Evolutionary conservation across 2,888 invertebrate genomes (phyloP).

Genomic region (Folsomia candida): DNA sequence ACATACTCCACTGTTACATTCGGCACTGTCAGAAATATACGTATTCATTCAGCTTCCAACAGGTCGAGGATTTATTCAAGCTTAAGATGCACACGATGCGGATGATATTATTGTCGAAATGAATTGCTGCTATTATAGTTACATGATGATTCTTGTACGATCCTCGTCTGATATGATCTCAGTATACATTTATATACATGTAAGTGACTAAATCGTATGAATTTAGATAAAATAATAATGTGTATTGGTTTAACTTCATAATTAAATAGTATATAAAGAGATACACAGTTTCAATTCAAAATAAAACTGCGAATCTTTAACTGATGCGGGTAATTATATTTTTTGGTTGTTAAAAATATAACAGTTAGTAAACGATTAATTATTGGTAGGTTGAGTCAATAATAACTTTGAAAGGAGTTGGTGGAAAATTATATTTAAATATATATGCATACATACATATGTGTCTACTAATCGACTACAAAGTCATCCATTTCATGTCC

Average conservation of each 20-base stretch:
- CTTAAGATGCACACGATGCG: neutral
- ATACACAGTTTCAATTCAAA: neutral
- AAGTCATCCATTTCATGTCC: neutral
- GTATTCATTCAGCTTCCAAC: constrained; percentile 4
- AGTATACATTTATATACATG: neutral
- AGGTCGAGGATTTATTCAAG: neutral
- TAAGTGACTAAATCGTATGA: neutral
- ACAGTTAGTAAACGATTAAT: too few species aligned
- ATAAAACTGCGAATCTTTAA: neutral
- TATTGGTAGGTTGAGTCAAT: too few species aligned
- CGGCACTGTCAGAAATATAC: neutral
- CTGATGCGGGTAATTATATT: neutral
- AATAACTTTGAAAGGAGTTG: too few species aligned
- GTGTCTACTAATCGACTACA: too few species aligned
- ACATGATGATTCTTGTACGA: constrained; percentile 18
- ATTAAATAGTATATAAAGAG: neutral
- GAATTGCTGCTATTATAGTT: neutral
- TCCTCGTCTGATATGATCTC: constrained; percentile 28
- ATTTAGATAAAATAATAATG: too few species aligned
- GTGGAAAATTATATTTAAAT: too few species aligned
- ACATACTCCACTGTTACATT: too few species aligned
- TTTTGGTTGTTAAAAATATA: neutral
- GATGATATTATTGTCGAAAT: neutral
- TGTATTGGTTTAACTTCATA: too few species aligned
- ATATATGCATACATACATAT: too few species aligned